phyloP scores from a whole-genome alignment of 2,888 invertebrate genomes.

The Ommatoiulus sabulosus region DNA sequence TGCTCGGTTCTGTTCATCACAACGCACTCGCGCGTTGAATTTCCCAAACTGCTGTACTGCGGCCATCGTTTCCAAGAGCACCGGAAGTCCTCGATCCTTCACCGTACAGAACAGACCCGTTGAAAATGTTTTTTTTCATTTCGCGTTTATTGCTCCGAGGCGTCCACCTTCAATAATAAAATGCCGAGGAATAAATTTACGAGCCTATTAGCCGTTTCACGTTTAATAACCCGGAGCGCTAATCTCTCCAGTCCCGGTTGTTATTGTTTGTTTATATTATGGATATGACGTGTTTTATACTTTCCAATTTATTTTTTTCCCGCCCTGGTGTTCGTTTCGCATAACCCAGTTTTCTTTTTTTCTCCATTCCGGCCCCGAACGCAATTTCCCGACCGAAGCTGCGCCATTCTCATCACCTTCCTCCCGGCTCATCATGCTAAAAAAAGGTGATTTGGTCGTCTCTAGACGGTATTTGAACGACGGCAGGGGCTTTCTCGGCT shows the following conservation, averaged over 20 bases:
- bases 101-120: no score
- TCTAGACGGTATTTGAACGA: neutral
- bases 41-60: no score
- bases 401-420: slow-evolving; percentile 35
- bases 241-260: neutral
- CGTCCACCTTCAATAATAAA: neutral
- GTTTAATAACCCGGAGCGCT: neutral
- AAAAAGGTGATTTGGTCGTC: neutral
- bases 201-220: neutral
- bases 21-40: no score
- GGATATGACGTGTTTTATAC: slow-evolving; percentile 23
- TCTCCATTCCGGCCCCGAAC: neutral
- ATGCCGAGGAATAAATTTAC: neutral
- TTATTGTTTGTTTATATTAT: slow-evolving; percentile 8
- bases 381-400: neutral
- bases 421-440: slow-evolving; percentile 30
- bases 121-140: no score
- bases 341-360: neutral
- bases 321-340: neutral
- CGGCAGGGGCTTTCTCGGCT: slow-evolving; percentile 9
- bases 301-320: slow-evolving; percentile 4
- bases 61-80: no score
- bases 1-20: no score
- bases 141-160: no score
- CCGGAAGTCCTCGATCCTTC: no score